phyloP scores from a whole-genome alignment of 2,113 vertebrate genomes.

The Axis porcinus region DNA sequence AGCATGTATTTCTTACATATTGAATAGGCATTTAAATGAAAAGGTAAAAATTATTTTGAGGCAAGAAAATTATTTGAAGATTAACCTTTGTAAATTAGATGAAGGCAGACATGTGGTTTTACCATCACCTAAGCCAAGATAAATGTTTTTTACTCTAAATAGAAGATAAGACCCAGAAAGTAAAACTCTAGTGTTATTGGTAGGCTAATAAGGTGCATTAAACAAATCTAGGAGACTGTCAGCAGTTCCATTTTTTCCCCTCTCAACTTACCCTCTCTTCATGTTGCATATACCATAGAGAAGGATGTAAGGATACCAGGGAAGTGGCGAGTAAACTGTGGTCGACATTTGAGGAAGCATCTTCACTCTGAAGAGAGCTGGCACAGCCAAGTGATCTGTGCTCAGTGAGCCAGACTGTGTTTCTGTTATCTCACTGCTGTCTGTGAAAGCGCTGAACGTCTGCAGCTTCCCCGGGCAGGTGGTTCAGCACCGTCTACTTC shows the following conservation, averaged over 20 bases:
- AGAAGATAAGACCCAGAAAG: not conserved
- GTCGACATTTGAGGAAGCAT: not conserved
- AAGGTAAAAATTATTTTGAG: not conserved
- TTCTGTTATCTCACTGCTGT: not conserved
- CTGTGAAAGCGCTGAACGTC: conserved; percentile 21
- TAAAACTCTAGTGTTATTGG: not conserved
- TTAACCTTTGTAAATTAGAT: not conserved
- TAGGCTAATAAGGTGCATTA: not conserved
- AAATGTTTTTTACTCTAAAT: not conserved
- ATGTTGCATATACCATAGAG: not conserved
- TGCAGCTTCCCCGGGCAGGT: not conserved
- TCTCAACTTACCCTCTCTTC: not conserved
- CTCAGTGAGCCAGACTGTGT: not conserved
- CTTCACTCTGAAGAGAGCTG: not conserved
- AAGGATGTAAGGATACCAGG: not conserved
- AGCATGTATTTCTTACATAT: not conserved
- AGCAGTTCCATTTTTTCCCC: not conserved
- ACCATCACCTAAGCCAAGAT: not conserved
- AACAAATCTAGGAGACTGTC: not conserved
- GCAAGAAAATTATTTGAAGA: not conserved
- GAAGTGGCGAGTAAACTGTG: not conserved
- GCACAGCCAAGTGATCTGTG: not conserved
- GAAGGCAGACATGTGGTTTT: not conserved
- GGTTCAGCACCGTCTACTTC: conserved; percentile 39
- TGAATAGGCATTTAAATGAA: not conserved